Evolutionary conservation across 1,140 invertebrate species (phyloP).

Genomic region (Drosophila lacteicornis): DNA sequence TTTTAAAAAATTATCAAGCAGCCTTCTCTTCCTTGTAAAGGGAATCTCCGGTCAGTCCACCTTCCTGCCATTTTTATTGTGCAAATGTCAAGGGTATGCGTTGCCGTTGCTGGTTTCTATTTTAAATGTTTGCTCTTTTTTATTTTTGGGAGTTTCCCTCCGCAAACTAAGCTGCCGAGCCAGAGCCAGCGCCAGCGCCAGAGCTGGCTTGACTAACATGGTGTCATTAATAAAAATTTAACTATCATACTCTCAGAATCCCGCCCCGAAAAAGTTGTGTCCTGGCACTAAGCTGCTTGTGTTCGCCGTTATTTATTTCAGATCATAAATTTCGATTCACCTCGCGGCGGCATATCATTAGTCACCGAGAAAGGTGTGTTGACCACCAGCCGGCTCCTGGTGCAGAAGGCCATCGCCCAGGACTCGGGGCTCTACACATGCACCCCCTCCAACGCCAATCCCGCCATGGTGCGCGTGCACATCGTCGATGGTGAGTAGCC

Average conservation of each 20-base stretch:
- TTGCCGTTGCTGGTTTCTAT: slow-evolving; percentile 7
- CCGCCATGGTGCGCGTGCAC: slow-evolving; percentile 90
- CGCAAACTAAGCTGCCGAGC: slow-evolving; percentile 25
- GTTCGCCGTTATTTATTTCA: slow-evolving; percentile 78
- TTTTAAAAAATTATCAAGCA: no score
- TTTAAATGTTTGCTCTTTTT: background rate
- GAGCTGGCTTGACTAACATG: slow-evolving; percentile 52
- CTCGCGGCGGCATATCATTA: slow-evolving; percentile 90
- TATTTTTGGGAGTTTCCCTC: slow-evolving; percentile 10
- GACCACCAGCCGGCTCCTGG: slow-evolving; percentile 91
- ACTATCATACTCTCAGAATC: slow-evolving; percentile 55
- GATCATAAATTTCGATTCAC: slow-evolving; percentile 92
- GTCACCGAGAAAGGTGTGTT: slow-evolving; percentile 92
- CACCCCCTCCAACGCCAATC: slow-evolving; percentile 92
- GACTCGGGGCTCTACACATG: slow-evolving; percentile 92
- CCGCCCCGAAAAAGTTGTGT: slow-evolving; percentile 34
- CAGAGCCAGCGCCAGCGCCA: background rate
- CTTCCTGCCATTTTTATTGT: background rate
- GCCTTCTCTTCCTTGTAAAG: background rate
- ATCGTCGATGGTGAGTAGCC: slow-evolving; percentile 91
- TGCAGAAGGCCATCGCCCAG: slow-evolving; percentile 90
- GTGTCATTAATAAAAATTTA: slow-evolving; percentile 75
- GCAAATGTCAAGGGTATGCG: slow-evolving; percentile 38
- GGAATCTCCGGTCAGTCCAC: background rate
- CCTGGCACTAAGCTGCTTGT: slow-evolving; percentile 61